phyloP scores from a whole-genome alignment of 1,140 invertebrate genomes.

The Spodoptera frugiperda region DNA sequence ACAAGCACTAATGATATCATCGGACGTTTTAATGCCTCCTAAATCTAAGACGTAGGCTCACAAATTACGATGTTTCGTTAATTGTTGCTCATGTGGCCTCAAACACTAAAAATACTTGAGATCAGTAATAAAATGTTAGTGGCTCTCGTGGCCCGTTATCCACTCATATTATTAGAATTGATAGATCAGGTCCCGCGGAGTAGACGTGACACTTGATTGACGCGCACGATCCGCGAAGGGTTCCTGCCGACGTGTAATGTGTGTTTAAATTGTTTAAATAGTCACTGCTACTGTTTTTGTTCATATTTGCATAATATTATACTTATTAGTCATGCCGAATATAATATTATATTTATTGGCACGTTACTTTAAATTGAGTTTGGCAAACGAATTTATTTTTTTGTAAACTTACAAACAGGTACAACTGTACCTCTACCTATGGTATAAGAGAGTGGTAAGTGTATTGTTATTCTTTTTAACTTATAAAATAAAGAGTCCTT shows the following conservation, averaged over 20 bases:
- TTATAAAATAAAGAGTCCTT: too few species aligned
- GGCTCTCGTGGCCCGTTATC: neutral
- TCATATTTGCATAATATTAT: neutral
- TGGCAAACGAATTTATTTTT: neutral
- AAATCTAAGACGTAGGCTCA: constrained; percentile 13
- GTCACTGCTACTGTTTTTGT: constrained; percentile 34
- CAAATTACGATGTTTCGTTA: constrained; percentile 27
- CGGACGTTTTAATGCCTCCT: constrained; percentile 18
- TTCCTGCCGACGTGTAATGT: constrained; percentile 17
- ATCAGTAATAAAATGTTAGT: constrained; percentile 1
- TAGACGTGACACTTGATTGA: constrained; percentile 40
- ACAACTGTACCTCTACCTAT: too few species aligned
- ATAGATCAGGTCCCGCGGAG: constrained; percentile 32
- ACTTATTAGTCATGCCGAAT: constrained; percentile 3
- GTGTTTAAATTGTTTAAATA: constrained; percentile 7
- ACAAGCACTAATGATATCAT: constrained; percentile 30
- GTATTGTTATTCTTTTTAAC: too few species aligned
- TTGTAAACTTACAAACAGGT: too few species aligned
- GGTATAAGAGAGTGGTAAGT: too few species aligned
- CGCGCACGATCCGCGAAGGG: constrained; percentile 11
- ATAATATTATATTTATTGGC: neutral
- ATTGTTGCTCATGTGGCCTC: constrained; percentile 16
- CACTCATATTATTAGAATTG: constrained; percentile 24
- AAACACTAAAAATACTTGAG: constrained; percentile 23
- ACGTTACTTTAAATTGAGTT: neutral